phyloP scores from a whole-genome alignment of 2,888 invertebrate genomes.

The Eumacrocentrus americanus region DNA sequence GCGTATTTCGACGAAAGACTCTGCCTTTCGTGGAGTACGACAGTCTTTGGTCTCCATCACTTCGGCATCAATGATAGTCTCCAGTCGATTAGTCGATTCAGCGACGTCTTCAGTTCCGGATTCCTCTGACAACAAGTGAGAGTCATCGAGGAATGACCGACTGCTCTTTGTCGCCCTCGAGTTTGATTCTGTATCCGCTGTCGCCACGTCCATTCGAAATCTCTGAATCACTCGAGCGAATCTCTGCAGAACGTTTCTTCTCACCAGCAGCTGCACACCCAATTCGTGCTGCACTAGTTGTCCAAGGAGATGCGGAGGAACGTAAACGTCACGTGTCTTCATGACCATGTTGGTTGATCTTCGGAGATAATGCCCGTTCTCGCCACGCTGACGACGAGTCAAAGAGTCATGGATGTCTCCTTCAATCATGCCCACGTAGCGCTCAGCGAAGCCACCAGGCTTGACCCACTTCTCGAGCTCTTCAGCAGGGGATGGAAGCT shows the following conservation, averaged over 20 bases:
- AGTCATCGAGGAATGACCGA: constrained; percentile 44
- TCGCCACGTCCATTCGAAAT: constrained; percentile 48
- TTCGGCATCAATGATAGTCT: constrained; percentile 58
- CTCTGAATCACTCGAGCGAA: constrained; percentile 60
- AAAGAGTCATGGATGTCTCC: constrained; percentile 86
- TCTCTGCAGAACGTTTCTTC: constrained; percentile 63
- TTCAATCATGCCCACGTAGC: constrained; percentile 90
- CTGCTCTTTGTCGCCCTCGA: constrained; percentile 42
- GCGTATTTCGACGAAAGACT: constrained; percentile 46
- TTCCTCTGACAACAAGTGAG: constrained; percentile 46
- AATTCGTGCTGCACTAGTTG: constrained; percentile 76
- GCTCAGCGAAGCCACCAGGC: constrained; percentile 54
- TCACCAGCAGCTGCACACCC: constrained; percentile 66
- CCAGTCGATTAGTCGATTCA: constrained; percentile 48
- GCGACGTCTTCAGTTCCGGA: constrained; percentile 45
- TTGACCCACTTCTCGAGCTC: constrained; percentile 58
- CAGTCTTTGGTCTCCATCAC: constrained; percentile 43
- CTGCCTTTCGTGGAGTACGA: constrained; percentile 42
- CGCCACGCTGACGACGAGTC: constrained; percentile 81
- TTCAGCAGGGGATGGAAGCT: constrained; percentile 56
- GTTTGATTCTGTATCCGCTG: constrained; percentile 43
- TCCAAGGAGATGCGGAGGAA: constrained; percentile 83
- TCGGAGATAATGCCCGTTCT: constrained; percentile 77
- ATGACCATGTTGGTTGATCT: constrained; percentile 69
- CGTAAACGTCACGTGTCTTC: constrained; percentile 62